Evolutionary conservation across 2,888 invertebrate genomes (phyloP).

Genomic region (Saturnia pavonia): DNA sequence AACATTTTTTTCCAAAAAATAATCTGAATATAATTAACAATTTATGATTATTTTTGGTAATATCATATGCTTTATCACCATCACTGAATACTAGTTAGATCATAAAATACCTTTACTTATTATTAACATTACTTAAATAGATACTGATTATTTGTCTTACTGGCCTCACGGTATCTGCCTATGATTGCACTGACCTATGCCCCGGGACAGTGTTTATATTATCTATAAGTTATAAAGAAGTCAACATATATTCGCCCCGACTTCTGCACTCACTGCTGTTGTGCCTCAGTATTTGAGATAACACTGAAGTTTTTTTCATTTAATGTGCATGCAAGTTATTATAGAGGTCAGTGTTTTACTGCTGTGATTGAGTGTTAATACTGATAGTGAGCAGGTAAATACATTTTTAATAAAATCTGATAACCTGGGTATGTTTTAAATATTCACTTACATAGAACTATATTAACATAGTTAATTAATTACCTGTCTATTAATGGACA

Average conservation of each 20-base stretch:
- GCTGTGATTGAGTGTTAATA: slow-evolving; percentile 3
- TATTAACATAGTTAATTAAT: neutral
- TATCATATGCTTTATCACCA: slow-evolving; percentile 11
- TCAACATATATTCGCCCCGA: slow-evolving; percentile 62
- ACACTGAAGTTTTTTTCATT: slow-evolving; percentile 14
- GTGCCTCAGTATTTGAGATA: slow-evolving; percentile 16
- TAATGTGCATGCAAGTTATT: slow-evolving; percentile 22
- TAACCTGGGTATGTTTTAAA: neutral
- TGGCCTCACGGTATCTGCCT: slow-evolving; percentile 64
- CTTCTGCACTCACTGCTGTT: slow-evolving; percentile 45
- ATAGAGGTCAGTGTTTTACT: slow-evolving; percentile 25
- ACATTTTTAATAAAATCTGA: neutral
- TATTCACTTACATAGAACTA: neutral
- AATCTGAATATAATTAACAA: neutral
- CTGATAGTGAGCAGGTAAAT: slow-evolving; percentile 15
- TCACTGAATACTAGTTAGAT: slow-evolving; percentile 19
- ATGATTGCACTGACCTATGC: slow-evolving; percentile 76
- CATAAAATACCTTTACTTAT: slow-evolving; percentile 23
- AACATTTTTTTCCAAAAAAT: neutral
- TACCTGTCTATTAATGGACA: neutral
- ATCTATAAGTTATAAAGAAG: slow-evolving; percentile 73
- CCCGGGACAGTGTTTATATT: slow-evolving; percentile 59
- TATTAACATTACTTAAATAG: slow-evolving; percentile 45
- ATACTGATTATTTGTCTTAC: slow-evolving; percentile 63
- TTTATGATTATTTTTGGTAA: neutral